A percentile compares a stretch with the other conserved stretches of the same genome.
Evolutionary conservation across 2,888 invertebrate genomes (phyloP).

Genomic region (Oscheius sp.): DNA sequence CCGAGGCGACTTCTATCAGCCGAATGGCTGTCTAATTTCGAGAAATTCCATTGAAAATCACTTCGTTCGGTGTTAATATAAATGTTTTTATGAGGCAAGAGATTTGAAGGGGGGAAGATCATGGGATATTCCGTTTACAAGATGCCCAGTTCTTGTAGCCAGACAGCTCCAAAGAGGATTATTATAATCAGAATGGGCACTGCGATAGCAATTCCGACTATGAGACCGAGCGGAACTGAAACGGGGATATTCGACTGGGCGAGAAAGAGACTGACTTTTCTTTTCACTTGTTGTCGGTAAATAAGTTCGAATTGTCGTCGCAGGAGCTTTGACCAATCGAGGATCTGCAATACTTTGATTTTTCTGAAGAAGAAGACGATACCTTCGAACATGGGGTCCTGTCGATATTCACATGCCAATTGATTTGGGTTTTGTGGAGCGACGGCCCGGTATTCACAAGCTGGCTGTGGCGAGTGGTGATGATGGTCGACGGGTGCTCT

Average conservation of each 20-base stretch:
- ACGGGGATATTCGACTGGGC: no score
- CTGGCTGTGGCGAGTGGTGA: background rate
- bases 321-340: constrained; percentile 11
- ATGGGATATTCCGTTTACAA: constrained; percentile 26
- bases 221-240: constrained; percentile 63
- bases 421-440: constrained; percentile 14
- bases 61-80: background rate
- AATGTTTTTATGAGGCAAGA: background rate
- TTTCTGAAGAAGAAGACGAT: background rate
- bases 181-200: constrained; percentile 66
- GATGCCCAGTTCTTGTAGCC: constrained; percentile 69
- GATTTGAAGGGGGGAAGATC: constrained; percentile 1
- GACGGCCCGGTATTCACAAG: constrained; percentile 29
- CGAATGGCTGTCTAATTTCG: no score
- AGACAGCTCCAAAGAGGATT: constrained; percentile 66
- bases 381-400: constrained; percentile 1
- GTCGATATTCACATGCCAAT: constrained; percentile 27
- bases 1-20: no score
- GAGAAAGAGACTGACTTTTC: constrained; percentile 30
- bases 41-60: background rate
- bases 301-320: constrained; percentile 43
- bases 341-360: background rate
- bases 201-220: constrained; percentile 61
- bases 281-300: constrained; percentile 46
- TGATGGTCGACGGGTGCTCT: constrained; percentile 13